These are phyloP conservation scores for Heliopora coerulea DNA, from an alignment of 92 coral and sea anemone genomes.

Conservation along the genomic window DNA sequence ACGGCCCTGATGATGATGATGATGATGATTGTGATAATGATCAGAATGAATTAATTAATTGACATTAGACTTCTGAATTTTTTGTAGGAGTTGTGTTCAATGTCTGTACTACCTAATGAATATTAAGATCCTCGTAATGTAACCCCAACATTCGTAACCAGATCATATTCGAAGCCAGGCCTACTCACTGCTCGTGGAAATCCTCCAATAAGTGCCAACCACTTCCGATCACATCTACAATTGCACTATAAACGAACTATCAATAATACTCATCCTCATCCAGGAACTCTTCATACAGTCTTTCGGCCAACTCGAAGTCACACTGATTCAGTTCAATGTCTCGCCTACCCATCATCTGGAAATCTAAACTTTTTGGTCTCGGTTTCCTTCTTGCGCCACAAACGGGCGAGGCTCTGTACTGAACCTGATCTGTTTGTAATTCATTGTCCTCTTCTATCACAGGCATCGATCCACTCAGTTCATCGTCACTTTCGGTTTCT, in stretches of 20 bases:
- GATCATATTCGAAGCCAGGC: too few relatives aligned
- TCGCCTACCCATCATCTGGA: slow-evolving; percentile 36
- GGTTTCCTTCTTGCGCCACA: slow-evolving; percentile 19
- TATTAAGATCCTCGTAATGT: too few relatives aligned
- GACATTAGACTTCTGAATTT: too few relatives aligned
- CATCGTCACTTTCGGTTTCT: slow-evolving; percentile 16
- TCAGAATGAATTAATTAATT: too few relatives aligned
- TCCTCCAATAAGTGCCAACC: too few relatives aligned
- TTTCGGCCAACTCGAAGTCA: slow-evolving; percentile 31
- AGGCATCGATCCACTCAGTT: slow-evolving; percentile 22
- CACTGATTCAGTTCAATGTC: slow-evolving; percentile 22
- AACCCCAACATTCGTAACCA: too few relatives aligned
- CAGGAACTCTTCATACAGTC: slow-evolving; percentile 14
- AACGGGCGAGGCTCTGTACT: slow-evolving; percentile 10
- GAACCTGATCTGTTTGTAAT: slow-evolving; percentile 22
- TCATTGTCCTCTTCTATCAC: slow-evolving; percentile 42
- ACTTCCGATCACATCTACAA: too few relatives aligned
- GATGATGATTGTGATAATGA: too few relatives aligned
- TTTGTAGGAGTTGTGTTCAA: too few relatives aligned
- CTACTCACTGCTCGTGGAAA: too few relatives aligned
- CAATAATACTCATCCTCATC: slow-evolving; percentile 39
- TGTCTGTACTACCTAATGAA: too few relatives aligned
- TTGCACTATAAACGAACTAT: neutral
- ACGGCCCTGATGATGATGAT: too few relatives aligned
- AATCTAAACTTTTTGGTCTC: slow-evolving; percentile 35